A percentile compares a stretch with the other conserved stretches of the same genome.
phyloP scores from a whole-genome alignment of 92 coral and sea anemone genomes.

The Desmophyllum pertusum region DNA sequence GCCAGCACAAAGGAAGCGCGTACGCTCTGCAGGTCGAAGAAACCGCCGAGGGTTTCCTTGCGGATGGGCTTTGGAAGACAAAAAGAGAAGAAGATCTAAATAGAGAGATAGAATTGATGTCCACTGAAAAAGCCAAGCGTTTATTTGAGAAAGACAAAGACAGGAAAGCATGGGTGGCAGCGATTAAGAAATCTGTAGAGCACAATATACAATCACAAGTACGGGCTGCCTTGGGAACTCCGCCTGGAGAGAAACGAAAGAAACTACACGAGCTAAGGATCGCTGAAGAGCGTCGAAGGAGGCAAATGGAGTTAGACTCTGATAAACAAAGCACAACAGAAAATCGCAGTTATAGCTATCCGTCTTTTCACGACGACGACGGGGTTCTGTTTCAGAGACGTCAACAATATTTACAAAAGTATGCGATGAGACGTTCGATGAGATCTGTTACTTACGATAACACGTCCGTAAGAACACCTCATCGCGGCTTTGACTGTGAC shows the following conservation, averaged over 20 bases:
- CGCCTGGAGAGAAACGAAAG: constrained; percentile 79
- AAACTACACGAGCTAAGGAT: constrained; percentile 60
- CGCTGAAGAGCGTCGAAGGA: constrained; percentile 66
- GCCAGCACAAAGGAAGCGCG: neutral
- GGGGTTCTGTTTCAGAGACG: constrained; percentile 60
- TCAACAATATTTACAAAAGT: constrained; percentile 70
- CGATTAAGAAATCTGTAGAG: constrained; percentile 88
- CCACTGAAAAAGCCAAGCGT: constrained; percentile 83
- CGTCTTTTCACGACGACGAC: constrained; percentile 58
- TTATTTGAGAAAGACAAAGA: constrained; percentile 81
- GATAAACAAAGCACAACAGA: constrained; percentile 32
- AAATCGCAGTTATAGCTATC: constrained; percentile 37
- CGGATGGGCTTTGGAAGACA: constrained; percentile 41
- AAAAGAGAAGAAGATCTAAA: constrained; percentile 51
- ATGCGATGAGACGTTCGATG: constrained; percentile 58
- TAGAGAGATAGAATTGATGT: constrained; percentile 69
- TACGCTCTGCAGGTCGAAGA: constrained; percentile 22
- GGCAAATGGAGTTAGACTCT: constrained; percentile 25
- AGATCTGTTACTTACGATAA: constrained; percentile 22
- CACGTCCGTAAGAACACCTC: constrained; percentile 3
- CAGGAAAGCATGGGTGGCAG: constrained; percentile 77
- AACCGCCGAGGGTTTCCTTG: constrained; percentile 39
- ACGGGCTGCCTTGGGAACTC: constrained; percentile 86
- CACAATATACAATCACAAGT: constrained; percentile 86
- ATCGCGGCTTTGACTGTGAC: neutral